Conservation (phyloP, 2,888 invertebrate species). For the Synergus japonicus region DNA sequence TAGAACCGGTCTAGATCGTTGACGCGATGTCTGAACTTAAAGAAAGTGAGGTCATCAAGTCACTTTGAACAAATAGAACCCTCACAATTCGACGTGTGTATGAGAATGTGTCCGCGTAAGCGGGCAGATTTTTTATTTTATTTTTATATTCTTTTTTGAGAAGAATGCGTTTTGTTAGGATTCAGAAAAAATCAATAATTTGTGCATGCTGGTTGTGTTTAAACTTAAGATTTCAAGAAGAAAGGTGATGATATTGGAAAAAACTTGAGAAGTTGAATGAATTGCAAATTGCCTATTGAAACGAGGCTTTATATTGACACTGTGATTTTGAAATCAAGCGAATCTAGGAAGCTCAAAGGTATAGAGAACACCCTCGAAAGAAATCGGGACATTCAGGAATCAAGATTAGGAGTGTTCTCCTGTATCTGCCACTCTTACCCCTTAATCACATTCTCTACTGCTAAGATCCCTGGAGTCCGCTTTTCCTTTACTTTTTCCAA, state of each 20-base stretch:
- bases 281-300: not conserved
- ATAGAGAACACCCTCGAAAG: constrained; percentile 4
- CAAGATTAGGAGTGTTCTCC: constrained; percentile 72
- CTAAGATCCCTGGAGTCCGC: constrained; percentile 69
- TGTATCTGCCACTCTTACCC: constrained; percentile 74
- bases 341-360: not conserved
- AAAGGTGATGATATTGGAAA: not conserved
- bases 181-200: not conserved
- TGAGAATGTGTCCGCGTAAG: no score
- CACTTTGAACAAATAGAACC: no score
- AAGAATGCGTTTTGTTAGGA: no score
- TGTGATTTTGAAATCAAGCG: not conserved
- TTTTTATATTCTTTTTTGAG: no score
- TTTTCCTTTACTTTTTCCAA: constrained; percentile 75
- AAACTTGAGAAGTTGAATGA: not conserved
- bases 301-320: not conserved
- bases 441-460: constrained; percentile 64
- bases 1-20: no score
- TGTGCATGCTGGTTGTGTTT: not conserved
- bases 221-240: not conserved
- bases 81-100: no score
- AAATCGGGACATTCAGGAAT: constrained; percentile 49
- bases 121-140: no score
- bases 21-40: no score
- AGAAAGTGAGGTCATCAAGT: no score